phyloP scores from a whole-genome alignment of 2,888 invertebrate genomes.

The Dioctria linearis region DNA sequence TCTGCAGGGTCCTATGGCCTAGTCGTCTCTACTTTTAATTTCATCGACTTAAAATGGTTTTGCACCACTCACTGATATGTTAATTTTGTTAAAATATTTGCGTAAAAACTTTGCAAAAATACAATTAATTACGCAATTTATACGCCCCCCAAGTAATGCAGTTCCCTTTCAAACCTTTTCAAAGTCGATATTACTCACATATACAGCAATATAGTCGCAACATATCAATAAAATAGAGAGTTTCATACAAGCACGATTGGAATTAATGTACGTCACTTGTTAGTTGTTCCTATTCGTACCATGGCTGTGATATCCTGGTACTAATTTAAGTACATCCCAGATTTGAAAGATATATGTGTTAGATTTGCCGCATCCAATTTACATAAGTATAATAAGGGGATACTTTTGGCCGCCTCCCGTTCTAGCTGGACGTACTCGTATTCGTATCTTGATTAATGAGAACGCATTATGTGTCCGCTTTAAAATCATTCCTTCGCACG shows the following conservation, averaged over 20 bases:
- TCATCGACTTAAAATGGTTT: too few species aligned
- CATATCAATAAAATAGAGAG: background rate
- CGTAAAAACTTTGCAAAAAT: too few species aligned
- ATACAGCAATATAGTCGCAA: background rate
- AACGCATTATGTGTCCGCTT: slow-evolving; percentile 57
- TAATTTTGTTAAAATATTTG: too few species aligned
- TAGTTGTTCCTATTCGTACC: slow-evolving; percentile 47
- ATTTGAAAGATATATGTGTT: slow-evolving; percentile 57
- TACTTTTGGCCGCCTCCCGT: slow-evolving; percentile 39
- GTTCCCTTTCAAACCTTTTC: too few species aligned
- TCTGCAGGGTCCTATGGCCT: too few species aligned
- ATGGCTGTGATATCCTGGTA: slow-evolving; percentile 56
- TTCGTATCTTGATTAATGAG: slow-evolving; percentile 57
- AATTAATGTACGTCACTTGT: slow-evolving; percentile 58
- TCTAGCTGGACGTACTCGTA: slow-evolving; percentile 43
- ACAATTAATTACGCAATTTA: too few species aligned
- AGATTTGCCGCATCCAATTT: slow-evolving; percentile 58
- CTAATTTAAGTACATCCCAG: slow-evolving; percentile 58
- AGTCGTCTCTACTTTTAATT: too few species aligned
- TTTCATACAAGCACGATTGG: slow-evolving; percentile 53
- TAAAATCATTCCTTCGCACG: slow-evolving; percentile 57
- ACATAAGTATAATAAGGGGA: slow-evolving; percentile 51
- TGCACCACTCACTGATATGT: too few species aligned
- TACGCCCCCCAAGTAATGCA: too few species aligned
- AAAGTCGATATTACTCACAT: too few species aligned